Evolutionary conservation across 2,888 invertebrate genomes (phyloP), one percentile per base, ranked within the genome.

Genomic region (Drosophila longiperda): DNA sequence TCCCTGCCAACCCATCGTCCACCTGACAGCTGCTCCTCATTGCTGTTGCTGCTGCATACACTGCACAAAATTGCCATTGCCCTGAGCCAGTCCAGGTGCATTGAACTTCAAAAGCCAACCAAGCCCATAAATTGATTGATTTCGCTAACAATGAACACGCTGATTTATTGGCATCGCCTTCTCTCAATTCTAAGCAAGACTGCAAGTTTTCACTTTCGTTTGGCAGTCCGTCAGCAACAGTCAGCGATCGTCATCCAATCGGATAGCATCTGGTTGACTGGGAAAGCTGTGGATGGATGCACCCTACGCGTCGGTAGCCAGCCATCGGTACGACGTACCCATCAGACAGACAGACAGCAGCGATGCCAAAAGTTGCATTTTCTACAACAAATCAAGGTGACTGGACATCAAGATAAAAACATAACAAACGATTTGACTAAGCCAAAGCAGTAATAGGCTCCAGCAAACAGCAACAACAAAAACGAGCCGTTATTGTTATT

Each of bases 321-420:
- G 36, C 50, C 33, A 29, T 38, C 40, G 40, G 38, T 45, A 23
- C 57, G 40, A 49, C 72, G 55, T 60, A 38, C 50, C 48, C 64
- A 57, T 50, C 64, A 63, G 68, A 76, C 76, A 63, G 66, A 76
- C 76, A n/a, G 58, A 70, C 74, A 76, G 83, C 60, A 58, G 69
- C 80, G 70, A 90, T 91, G 92, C 89, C 91, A 91, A 91, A 90
- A 90, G 89, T 85, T 89, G 90, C 87, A 85, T 87, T 91, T 91
- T 91, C 89, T 89, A 87, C 92, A 91, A 91, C 92, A 91, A 91
- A 92, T 92, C 92, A 91, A 91, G 91, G 91, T 91, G 92, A 91
- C 91, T 91, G 90, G 89, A 89, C 91, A 91, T 92, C 91, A 90
- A 91, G 91, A 91, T 91, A 91, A 91, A 91, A 91, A 90, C 91